Conservation (phyloP, 2,113 vertebrate species). For the Ptyas mucosa region DNA sequence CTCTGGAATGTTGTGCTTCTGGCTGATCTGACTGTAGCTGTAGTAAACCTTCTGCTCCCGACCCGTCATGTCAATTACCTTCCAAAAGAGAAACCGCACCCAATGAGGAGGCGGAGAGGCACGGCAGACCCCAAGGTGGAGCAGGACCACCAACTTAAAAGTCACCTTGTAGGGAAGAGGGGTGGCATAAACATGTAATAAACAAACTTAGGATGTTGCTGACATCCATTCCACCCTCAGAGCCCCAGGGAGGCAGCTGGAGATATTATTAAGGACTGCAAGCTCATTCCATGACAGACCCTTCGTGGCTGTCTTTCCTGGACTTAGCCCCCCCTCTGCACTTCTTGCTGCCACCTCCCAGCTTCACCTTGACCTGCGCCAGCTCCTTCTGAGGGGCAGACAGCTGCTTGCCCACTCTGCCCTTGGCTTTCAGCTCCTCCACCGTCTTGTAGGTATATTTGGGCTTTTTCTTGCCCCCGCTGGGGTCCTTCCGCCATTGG, state of each 20-base stretch:
- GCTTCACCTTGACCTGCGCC: constrained; percentile 87
- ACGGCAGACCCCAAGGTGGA: background rate
- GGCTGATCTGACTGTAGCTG: constrained; percentile 96
- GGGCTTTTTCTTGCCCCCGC: constrained; percentile 86
- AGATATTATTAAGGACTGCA: background rate
- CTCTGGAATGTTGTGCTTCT: constrained; percentile 91
- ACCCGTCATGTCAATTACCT: constrained; percentile 99
- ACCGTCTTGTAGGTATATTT: constrained; percentile 94
- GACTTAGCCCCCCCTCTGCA: background rate
- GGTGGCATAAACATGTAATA: background rate
- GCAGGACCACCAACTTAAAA: background rate
- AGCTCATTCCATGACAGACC: background rate
- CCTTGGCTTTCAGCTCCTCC: constrained; percentile 93
- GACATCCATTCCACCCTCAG: background rate
- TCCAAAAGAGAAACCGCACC: background rate
- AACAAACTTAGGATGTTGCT: background rate
- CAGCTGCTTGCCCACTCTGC: constrained; percentile 80
- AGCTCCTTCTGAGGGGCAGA: constrained; percentile 86
- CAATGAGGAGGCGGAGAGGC: background rate
- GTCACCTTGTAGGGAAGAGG: background rate
- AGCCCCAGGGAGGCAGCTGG: background rate
- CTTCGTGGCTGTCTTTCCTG: background rate
- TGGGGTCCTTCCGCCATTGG: constrained; percentile 94
- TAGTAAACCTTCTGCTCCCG: constrained; percentile 95
- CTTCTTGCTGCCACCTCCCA: background rate